Evolutionary conservation across 2,888 invertebrate species (phyloP).

Genomic region (Parthenolecanium corni): DNA sequence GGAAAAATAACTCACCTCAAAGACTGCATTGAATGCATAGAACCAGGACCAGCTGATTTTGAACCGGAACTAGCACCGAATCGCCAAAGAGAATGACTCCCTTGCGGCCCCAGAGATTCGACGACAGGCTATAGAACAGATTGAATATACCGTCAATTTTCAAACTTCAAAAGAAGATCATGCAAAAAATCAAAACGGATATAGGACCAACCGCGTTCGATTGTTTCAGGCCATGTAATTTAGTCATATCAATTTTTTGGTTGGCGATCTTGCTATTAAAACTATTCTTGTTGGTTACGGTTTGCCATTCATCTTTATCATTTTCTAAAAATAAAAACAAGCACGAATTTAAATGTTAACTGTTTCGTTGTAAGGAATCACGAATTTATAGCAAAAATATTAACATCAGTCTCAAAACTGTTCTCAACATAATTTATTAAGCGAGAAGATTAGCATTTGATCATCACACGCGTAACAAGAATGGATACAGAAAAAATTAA

Average conservation of each 20-base stretch:
- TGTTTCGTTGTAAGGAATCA: neutral
- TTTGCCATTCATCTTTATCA: constrained; percentile 22
- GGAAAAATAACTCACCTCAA: too few species aligned
- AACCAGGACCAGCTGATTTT: too few species aligned
- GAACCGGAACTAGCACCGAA: too few species aligned
- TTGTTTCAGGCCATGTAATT: constrained; percentile 3
- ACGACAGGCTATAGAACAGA: too few species aligned
- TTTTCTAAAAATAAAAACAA: constrained; percentile 11
- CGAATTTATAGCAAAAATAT: neutral
- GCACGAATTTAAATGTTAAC: neutral
- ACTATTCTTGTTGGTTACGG: constrained; percentile 1
- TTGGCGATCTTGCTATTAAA: neutral
- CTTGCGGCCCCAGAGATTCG: too few species aligned
- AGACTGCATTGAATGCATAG: too few species aligned
- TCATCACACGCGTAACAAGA: constrained; percentile 6
- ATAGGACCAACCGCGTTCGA: neutral
- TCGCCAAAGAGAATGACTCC: too few species aligned
- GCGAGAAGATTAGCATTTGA: constrained; percentile 28
- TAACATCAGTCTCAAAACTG: neutral
- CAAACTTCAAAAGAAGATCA: too few species aligned
- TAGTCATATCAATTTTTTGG: constrained; percentile 13
- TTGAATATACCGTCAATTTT: too few species aligned
- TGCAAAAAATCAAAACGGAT: too few species aligned
- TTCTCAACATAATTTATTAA: constrained; percentile 13
- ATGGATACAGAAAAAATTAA: neutral